Conservation (phyloP, 2,797 vertebrate genomes). For the Thunnus albacares region DNA sequence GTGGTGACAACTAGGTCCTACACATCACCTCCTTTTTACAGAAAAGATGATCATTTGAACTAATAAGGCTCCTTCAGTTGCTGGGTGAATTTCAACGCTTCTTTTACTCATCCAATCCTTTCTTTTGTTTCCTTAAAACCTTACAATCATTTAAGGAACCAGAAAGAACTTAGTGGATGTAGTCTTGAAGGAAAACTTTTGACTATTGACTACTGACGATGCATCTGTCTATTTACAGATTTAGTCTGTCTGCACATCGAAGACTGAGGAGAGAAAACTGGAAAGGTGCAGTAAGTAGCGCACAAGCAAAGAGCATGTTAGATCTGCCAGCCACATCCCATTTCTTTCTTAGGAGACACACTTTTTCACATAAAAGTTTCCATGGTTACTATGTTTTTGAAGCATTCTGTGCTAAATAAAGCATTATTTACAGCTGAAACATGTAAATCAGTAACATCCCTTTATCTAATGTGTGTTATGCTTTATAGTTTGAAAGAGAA, state of each 20-base stretch:
- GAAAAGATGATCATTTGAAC: not conserved
- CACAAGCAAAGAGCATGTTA: not conserved
- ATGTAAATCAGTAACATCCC: constrained; percentile 41
- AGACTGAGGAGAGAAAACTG: constrained; percentile 5
- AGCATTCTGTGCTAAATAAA: constrained; percentile 49
- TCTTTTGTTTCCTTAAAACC: constrained; percentile 3
- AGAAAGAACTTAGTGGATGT: not conserved
- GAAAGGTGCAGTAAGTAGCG: not conserved
- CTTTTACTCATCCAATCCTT: not conserved
- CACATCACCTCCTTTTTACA: not conserved
- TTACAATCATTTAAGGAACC: not conserved
- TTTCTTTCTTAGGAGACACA: constrained; percentile 18
- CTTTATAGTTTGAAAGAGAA: constrained; percentile 30
- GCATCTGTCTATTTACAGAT: constrained; percentile 9
- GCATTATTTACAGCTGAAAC: constrained; percentile 74
- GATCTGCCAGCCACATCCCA: constrained; percentile 16
- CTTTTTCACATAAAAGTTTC: constrained; percentile 21
- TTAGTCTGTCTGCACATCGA: constrained; percentile 16
- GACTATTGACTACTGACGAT: not conserved
- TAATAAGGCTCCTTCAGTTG: not conserved
- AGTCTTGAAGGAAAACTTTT: not conserved
- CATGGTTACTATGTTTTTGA: constrained; percentile 45
- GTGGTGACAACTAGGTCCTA: not conserved
- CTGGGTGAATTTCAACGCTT: not conserved
- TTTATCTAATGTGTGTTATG: constrained; percentile 36